A percentile compares a stretch with the other conserved stretches of the same genome.
Evolutionary conservation across 2,888 invertebrate species (phyloP).

Genomic region (Germaria angustata): DNA sequence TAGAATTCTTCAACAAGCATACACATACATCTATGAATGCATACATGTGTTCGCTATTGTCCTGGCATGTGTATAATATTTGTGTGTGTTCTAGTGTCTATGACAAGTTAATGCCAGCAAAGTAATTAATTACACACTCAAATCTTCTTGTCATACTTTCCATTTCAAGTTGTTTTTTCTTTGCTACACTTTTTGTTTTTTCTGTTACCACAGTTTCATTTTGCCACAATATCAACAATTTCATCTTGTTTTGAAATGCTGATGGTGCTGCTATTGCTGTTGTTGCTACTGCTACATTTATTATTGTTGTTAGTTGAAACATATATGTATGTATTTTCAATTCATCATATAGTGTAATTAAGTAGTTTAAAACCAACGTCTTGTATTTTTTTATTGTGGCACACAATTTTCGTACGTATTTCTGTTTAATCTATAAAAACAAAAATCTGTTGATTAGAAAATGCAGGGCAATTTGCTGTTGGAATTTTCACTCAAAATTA

Average conservation of each 20-base stretch:
- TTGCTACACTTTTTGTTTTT: background rate
- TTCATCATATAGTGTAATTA: slow-evolving; percentile 50
- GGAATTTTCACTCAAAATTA: too few species aligned
- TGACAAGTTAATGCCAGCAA: slow-evolving; percentile 66
- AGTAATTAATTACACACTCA: slow-evolving; percentile 72
- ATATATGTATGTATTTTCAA: slow-evolving; percentile 40
- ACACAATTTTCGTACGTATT: background rate
- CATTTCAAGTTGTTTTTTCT: slow-evolving; percentile 69
- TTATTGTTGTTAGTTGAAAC: slow-evolving; percentile 29
- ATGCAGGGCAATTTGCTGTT: background rate
- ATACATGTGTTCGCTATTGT: background rate
- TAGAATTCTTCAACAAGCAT: background rate
- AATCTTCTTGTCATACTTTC: slow-evolving; percentile 72
- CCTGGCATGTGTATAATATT: background rate
- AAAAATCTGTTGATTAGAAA: slow-evolving; percentile 12
- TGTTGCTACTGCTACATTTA: background rate
- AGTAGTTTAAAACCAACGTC: slow-evolving; percentile 47
- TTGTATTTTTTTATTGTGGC: slow-evolving; percentile 19
- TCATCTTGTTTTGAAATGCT: background rate
- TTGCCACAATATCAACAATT: slow-evolving; percentile 1
- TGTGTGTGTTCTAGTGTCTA: slow-evolving; percentile 8
- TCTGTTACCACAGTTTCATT: slow-evolving; percentile 10
- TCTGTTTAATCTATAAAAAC: slow-evolving; percentile 6
- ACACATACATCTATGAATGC: background rate
- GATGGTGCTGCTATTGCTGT: slow-evolving; percentile 2